Evolutionary conservation across 2,113 vertebrate species (phyloP).

Genomic region (Pygoscelis adeliae): DNA sequence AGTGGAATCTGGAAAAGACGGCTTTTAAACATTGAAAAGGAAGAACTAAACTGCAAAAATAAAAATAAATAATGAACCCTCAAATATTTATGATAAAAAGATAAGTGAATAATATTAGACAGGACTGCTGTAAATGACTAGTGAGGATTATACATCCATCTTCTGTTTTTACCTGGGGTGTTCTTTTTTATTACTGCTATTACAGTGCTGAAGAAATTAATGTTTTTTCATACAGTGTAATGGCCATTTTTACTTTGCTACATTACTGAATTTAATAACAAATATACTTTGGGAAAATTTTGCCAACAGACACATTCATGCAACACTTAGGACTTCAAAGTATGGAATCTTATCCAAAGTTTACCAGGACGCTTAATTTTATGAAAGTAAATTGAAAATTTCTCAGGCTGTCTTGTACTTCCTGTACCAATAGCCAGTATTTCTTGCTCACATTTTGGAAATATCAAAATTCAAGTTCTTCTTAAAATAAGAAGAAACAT

Average conservation of each 20-base stretch:
- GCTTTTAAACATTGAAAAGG: neutral
- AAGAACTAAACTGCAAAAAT: neutral
- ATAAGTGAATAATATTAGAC: neutral
- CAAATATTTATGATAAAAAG: neutral
- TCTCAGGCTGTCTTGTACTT: neutral
- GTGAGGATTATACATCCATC: neutral
- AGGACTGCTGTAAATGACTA: neutral
- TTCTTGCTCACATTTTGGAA: neutral
- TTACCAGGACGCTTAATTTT: neutral
- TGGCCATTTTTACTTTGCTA: neutral
- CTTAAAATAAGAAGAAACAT: neutral
- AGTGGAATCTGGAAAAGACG: neutral
- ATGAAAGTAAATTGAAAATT: neutral
- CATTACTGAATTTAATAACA: neutral
- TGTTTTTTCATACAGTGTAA: neutral
- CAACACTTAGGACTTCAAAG: neutral
- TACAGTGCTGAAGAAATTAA: neutral
- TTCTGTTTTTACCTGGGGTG: neutral
- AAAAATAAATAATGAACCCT: neutral
- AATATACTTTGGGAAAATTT: neutral
- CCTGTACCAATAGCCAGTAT: neutral
- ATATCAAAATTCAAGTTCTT: neutral
- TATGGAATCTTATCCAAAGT: neutral
- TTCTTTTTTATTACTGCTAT: neutral
- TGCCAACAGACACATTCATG: neutral